phyloP scores from a whole-genome alignment of 2,888 invertebrate genomes.

The Cheilosia vernalis region DNA sequence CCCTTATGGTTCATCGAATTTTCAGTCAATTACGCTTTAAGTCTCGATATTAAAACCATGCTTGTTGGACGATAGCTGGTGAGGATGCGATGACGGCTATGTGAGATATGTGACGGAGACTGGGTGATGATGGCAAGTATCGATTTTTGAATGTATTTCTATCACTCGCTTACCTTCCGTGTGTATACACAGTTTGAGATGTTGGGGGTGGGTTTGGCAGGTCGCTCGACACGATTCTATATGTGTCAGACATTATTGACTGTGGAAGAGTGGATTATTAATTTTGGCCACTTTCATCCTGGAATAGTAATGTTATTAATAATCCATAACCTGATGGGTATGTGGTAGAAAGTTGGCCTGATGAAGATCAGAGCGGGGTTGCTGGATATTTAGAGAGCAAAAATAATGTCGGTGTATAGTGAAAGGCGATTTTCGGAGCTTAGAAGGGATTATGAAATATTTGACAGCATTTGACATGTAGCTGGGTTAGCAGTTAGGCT shows the following conservation, averaged over 20 bases:
- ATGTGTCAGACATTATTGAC: constrained; percentile 51
- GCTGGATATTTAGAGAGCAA: not conserved
- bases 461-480: constrained; percentile 6
- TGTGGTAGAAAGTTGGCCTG: constrained; percentile 22
- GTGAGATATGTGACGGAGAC: constrained; percentile 1
- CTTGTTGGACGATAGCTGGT: constrained; percentile 48
- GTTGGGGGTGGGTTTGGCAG: not conserved
- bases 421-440: constrained; percentile 1
- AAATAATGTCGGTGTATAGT: not conserved
- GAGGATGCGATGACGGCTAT: constrained; percentile 10
- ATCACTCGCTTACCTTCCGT: constrained; percentile 22
- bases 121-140: constrained; percentile 34
- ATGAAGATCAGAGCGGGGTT: not conserved
- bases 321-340: constrained; percentile 36
- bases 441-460: constrained; percentile 18
- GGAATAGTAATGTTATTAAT: constrained; percentile 63
- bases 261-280: constrained; percentile 54
- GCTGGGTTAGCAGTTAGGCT: not conserved
- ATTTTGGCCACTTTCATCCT: constrained; percentile 62
- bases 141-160: constrained; percentile 65
- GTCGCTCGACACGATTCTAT: not conserved
- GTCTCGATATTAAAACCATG: constrained; percentile 64
- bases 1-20: constrained; percentile 69
- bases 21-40: constrained; percentile 70
- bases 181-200: not conserved